Percentiles rank a stretch among this genome's conserved stretches.
These are phyloP conservation scores for Hippoglossus stenolepis DNA, from an alignment of 2,113 vertebrate genomes.

Conservation along the genomic window DNA sequence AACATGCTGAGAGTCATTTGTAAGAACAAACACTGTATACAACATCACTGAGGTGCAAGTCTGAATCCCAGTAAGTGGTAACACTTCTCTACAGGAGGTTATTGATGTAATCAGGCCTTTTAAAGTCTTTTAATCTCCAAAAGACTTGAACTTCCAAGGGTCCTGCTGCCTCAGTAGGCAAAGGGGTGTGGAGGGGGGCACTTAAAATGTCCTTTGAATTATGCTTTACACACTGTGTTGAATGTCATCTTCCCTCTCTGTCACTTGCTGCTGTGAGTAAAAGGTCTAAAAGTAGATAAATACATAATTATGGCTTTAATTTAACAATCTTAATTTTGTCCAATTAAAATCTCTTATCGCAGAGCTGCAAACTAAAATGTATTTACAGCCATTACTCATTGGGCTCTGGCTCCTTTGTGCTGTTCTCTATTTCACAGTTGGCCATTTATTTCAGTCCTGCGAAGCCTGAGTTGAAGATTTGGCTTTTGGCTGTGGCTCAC, in stretches of 20 bases:
- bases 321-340: background rate
- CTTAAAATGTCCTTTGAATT: no score
- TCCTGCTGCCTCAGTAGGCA: no score
- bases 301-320: background rate
- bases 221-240: background rate
- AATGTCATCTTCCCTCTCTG: conserved; percentile 3
- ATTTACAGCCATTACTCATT: no score
- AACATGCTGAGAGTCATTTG: conserved; percentile 20
- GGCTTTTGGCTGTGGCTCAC: conserved; percentile 1
- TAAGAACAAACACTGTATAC: background rate
- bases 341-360: background rate
- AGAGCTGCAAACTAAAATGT: background rate
- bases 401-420: background rate
- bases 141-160: no score
- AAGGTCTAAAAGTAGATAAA: background rate
- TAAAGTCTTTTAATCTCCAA: no score
- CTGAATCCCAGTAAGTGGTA: conserved; percentile 1
- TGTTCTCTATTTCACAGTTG: background rate
- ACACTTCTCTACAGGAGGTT: background rate
- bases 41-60: background rate
- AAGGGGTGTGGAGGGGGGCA: no score
- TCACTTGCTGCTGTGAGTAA: background rate
- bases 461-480: conserved; percentile 1
- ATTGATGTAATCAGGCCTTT: conserved; percentile 8
- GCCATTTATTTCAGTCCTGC: background rate